Evolutionary conservation across 2,888 invertebrate species (phyloP).

Genomic region (Epistrophe eligans): DNA sequence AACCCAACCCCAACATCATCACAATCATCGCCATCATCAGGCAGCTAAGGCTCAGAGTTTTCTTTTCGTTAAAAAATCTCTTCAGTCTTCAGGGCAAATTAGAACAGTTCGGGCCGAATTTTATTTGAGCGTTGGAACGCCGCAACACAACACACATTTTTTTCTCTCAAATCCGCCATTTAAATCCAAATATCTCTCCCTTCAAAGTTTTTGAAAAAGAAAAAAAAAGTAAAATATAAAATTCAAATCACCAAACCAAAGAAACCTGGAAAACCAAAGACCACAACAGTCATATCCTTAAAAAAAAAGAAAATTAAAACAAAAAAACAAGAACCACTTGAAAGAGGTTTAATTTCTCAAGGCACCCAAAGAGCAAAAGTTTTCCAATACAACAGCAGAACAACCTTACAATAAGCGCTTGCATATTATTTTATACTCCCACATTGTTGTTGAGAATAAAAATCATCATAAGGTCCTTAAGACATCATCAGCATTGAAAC

Average conservation of each 20-base stretch:
- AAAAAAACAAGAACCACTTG: constrained; percentile 17
- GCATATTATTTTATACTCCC: constrained; percentile 29
- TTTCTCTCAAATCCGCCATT: constrained; percentile 77
- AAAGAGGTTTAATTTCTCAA: constrained; percentile 32
- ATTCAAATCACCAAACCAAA: constrained; percentile 9
- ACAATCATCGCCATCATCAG: constrained; percentile 23
- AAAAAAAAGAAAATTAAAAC: constrained; percentile 13
- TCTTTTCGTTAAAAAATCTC: constrained; percentile 67
- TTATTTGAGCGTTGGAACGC: constrained; percentile 75
- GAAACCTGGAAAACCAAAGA: constrained; percentile 23
- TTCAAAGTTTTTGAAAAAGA: constrained; percentile 35
- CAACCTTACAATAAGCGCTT: constrained; percentile 35
- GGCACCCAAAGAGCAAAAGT: constrained; percentile 27
- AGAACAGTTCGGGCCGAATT: constrained; percentile 75
- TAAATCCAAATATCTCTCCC: constrained; percentile 76
- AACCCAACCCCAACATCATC: constrained; percentile 59
- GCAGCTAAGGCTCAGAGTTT: constrained; percentile 44
- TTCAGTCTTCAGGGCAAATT: constrained; percentile 75
- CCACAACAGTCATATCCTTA: constrained; percentile 46
- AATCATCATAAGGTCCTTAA: constrained; percentile 35
- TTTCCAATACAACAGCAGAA: constrained; percentile 24
- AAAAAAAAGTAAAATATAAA: not conserved
- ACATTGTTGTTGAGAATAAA: constrained; percentile 22
- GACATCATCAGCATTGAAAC: constrained; percentile 18
- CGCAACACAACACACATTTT: constrained; percentile 75